Conservation (phyloP, 2,113 vertebrate species). For the Crotophaga sulcirostris region DNA sequence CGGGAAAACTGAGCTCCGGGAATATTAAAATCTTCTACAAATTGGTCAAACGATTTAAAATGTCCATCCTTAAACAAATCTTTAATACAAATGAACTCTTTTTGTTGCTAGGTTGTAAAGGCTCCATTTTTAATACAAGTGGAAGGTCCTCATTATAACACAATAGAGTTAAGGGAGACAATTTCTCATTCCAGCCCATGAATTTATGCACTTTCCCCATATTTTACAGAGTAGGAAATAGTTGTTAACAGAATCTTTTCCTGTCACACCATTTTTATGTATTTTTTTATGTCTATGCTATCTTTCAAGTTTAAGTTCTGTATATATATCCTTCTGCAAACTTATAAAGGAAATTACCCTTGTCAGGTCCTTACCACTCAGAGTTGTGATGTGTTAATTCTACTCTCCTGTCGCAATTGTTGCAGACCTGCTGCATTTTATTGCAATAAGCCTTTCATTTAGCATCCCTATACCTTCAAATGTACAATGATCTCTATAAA, state of each 20-base stretch:
- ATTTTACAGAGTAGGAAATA: slow-evolving; percentile 60
- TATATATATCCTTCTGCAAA: background rate
- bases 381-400: slow-evolving; percentile 18
- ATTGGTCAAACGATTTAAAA: slow-evolving; percentile 69
- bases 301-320: slow-evolving; percentile 36
- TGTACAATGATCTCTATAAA: background rate
- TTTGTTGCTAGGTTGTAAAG: slow-evolving; percentile 66
- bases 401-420: background rate
- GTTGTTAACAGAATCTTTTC: slow-evolving; percentile 65
- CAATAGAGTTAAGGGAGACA: slow-evolving; percentile 65
- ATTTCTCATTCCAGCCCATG: slow-evolving; percentile 72
- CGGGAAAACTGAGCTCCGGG: slow-evolving; percentile 43
- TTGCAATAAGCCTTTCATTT: background rate
- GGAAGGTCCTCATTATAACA: slow-evolving; percentile 72
- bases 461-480: background rate
- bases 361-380: slow-evolving; percentile 28
- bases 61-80: slow-evolving; percentile 62
- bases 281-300: slow-evolving; percentile 50
- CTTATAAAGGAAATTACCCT: background rate
- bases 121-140: slow-evolving; percentile 59
- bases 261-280: slow-evolving; percentile 48
- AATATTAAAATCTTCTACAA: slow-evolving; percentile 67
- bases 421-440: background rate
- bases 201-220: slow-evolving; percentile 72
- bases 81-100: slow-evolving; percentile 65